A percentile compares a stretch with the other conserved stretches of the same genome.
phyloP scores from a whole-genome alignment of 2,797 vertebrate genomes.

The Cebuella pygmaea region DNA sequence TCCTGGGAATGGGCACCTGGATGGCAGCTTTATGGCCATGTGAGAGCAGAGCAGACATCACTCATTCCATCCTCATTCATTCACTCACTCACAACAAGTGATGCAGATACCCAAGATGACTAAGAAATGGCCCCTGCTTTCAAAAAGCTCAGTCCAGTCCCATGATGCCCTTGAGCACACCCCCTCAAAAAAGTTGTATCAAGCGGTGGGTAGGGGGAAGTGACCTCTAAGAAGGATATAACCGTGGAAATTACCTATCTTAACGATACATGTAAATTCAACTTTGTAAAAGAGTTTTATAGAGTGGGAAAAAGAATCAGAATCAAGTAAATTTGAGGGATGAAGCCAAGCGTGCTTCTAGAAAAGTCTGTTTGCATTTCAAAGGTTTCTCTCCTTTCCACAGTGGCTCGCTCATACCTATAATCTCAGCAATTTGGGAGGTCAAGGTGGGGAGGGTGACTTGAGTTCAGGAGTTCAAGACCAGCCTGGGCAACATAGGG shows the following conservation, averaged over 20 bases:
- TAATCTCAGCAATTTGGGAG: neutral
- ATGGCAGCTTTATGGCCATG: conserved; percentile 26
- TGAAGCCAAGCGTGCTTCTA: neutral
- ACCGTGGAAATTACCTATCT: neutral
- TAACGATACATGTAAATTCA: neutral
- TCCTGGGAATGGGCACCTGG: neutral
- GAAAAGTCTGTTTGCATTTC: neutral
- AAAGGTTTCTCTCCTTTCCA: neutral
- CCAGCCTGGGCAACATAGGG: neutral
- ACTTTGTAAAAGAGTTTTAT: neutral
- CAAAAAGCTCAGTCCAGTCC: neutral
- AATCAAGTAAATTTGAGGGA: neutral
- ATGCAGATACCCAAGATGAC: neutral
- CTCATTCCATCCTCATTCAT: neutral
- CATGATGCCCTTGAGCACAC: neutral
- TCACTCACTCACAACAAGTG: neutral
- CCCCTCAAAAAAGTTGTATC: neutral
- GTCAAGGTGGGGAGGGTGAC: neutral
- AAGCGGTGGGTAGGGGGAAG: neutral
- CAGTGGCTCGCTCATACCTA: neutral
- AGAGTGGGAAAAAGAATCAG: neutral
- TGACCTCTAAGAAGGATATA: neutral
- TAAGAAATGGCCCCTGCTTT: neutral
- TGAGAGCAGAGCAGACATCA: neutral
- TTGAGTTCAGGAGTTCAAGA: neutral